Conservation (phyloP, 2,797 vertebrate species). For the Danio choprae region DNA sequence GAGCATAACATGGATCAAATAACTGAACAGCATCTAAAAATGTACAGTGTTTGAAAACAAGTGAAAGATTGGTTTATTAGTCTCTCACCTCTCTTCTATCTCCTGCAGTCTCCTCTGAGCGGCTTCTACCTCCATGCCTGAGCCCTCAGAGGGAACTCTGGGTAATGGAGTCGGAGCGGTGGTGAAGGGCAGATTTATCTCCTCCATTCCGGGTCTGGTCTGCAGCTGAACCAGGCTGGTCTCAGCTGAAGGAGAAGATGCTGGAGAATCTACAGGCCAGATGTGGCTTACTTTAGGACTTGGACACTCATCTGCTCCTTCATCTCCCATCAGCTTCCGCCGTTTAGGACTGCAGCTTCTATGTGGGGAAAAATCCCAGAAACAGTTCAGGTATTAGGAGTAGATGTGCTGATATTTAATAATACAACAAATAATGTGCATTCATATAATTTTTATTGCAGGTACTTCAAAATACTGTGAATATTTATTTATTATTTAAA, state of each 20-base stretch:
- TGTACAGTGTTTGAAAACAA: not conserved
- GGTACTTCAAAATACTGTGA: no score
- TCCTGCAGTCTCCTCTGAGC: constrained; percentile 82
- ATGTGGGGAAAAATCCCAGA: constrained; percentile 10
- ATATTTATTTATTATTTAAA: no score
- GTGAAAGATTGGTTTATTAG: not conserved
- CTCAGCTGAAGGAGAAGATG: constrained; percentile 54
- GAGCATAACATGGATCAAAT: not conserved
- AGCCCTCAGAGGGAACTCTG: constrained; percentile 66
- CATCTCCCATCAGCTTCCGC: constrained; percentile 72
- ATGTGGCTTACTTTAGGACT: constrained; percentile 32
- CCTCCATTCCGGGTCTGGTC: constrained; percentile 50
- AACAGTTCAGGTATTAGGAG: no score
- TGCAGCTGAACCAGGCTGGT: constrained; percentile 51
- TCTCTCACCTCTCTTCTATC: constrained; percentile 79
- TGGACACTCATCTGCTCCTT: constrained; percentile 61
- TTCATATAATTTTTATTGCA: no score
- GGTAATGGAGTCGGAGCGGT: constrained; percentile 37
- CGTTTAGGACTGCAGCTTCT: constrained; percentile 81
- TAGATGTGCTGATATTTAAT: no score
- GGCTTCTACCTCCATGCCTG: constrained; percentile 81
- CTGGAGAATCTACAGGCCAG: constrained; percentile 61
- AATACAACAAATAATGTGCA: no score
- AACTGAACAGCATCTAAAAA: not conserved
- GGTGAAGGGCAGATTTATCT: constrained; percentile 47